Evolutionary conservation across 2,888 invertebrate genomes (phyloP).

Genomic region (Hypolimnas misippus): DNA sequence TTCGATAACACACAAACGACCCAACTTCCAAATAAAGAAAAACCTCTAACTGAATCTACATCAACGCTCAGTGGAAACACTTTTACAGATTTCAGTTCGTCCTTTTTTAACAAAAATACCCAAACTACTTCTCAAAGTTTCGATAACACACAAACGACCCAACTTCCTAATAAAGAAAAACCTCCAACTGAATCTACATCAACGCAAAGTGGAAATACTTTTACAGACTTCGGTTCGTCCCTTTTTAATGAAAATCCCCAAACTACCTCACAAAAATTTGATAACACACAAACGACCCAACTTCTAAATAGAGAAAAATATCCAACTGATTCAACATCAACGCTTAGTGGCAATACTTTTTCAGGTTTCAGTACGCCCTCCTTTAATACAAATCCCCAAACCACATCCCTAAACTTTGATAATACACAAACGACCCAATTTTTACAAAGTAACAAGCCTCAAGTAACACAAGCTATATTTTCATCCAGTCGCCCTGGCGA

Average conservation of each 20-base stretch:
- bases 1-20: neutral
- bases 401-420: neutral
- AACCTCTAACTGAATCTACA: neutral
- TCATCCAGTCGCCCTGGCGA: constrained; percentile 38
- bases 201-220: neutral
- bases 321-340: neutral
- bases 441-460: neutral
- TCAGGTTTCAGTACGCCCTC: neutral
- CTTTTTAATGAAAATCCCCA: neutral
- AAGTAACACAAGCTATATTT: constrained; percentile 14
- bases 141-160: neutral
- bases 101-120: neutral
- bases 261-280: neutral
- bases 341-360: constrained; percentile 3
- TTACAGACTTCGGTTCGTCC: neutral
- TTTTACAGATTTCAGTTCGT: neutral
- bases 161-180: neutral
- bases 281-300: constrained; percentile 1
- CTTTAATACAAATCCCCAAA: neutral
- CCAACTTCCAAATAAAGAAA: neutral
- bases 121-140: neutral
- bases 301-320: neutral
- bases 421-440: constrained; percentile 7
- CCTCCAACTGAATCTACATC: neutral
- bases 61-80: neutral